phyloP scores from a whole-genome alignment of 2,797 vertebrate species.

The Pangasius sanitwongsei region DNA sequence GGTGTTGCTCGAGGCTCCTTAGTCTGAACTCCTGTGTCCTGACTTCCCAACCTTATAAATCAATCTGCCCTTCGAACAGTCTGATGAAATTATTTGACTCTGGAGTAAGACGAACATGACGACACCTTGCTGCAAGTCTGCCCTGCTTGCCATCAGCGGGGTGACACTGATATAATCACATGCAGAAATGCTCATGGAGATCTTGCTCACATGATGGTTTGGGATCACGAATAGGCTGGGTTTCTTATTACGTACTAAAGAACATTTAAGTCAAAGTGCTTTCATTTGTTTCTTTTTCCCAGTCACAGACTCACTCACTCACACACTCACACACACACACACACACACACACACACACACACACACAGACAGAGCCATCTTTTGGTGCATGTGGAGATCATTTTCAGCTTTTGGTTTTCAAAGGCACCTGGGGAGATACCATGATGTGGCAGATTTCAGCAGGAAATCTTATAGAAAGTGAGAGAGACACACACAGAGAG shows the following conservation, averaged over 20 bases:
- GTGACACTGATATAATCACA: conserved; percentile 10
- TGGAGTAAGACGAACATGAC: conserved; percentile 39
- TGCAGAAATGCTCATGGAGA: conserved; percentile 10
- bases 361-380: not conserved
- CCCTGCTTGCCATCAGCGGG: not conserved
- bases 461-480: conserved; percentile 17
- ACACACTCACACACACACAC: not conserved
- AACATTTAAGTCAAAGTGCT: conserved; percentile 8
- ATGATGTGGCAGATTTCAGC: conserved; percentile 41
- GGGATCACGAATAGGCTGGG: not conserved
- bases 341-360: not conserved
- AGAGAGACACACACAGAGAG: not conserved
- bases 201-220: conserved; percentile 1
- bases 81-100: conserved; percentile 43
- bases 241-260: not conserved
- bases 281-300: conserved; percentile 2
- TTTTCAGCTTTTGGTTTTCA: conserved; percentile 42
- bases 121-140: conserved; percentile 42
- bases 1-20: not conserved
- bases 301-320: not conserved
- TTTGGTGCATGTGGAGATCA: conserved; percentile 35
- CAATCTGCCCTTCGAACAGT: conserved; percentile 39
- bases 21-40: conserved; percentile 13
- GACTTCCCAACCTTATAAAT: conserved; percentile 30
- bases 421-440: conserved; percentile 49